These are phyloP conservation scores for Hemistola chrysoprasaria DNA, from an alignment of 2,888 invertebrate genomes.

Conservation along the genomic window DNA sequence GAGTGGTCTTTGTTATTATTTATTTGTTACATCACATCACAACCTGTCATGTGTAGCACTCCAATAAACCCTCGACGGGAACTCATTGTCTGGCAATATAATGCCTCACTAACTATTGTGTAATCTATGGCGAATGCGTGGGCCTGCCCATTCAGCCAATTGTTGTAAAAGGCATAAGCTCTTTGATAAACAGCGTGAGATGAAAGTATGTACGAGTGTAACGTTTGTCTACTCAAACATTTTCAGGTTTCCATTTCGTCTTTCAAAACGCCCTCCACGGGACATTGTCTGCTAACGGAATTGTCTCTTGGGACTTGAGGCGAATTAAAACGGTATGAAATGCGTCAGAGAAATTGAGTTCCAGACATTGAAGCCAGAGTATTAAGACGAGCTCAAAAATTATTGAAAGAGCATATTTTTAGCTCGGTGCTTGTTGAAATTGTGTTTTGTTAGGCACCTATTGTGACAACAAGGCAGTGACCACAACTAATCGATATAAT, in stretches of 20 bases:
- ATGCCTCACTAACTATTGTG: constrained; percentile 26
- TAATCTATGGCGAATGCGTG: constrained; percentile 39
- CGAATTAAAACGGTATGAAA: constrained; percentile 1
- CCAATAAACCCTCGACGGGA: constrained; percentile 45
- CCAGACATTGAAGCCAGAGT: too few species aligned
- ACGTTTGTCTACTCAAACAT: constrained; percentile 31
- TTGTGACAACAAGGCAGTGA: too few species aligned
- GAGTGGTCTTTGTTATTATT: constrained; percentile 52
- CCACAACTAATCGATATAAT: too few species aligned
- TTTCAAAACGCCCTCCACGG: constrained; percentile 20
- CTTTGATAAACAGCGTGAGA: constrained; percentile 41
- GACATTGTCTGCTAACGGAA: constrained; percentile 9
- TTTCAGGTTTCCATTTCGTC: constrained; percentile 27
- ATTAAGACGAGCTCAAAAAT: too few species aligned
- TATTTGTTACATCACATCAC: constrained; percentile 37
- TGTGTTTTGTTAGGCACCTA: too few species aligned
- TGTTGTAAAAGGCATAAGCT: constrained; percentile 25
- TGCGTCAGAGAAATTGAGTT: too few species aligned
- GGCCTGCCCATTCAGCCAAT: constrained; percentile 50
- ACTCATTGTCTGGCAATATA: constrained; percentile 43
- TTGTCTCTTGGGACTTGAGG: constrained; percentile 7
- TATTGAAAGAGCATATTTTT: too few species aligned
- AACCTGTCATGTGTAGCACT: constrained; percentile 42
- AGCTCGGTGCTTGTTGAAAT: too few species aligned
- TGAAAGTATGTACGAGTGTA: constrained; percentile 31